Evolutionary conservation across 2,113 vertebrate species (phyloP).

Genomic region (Nesogale talazaci): DNA sequence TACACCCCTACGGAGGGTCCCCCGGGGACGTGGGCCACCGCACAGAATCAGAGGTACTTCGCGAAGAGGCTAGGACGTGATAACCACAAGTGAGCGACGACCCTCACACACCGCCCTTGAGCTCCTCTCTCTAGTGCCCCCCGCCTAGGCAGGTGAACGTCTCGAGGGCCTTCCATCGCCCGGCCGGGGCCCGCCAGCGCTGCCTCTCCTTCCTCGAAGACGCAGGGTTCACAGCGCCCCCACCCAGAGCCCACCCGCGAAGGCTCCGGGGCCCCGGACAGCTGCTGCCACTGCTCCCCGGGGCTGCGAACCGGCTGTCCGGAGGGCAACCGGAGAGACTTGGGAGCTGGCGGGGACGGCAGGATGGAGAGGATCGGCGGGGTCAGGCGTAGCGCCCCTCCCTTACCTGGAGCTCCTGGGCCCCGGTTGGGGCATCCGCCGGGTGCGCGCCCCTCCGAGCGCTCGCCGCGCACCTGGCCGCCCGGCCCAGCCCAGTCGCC

Average conservation of each 20-base stretch:
- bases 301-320: not conserved
- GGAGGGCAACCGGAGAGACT: too few relatives aligned
- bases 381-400: not conserved
- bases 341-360: not conserved
- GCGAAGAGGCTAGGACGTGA: not conserved
- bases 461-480: constrained; percentile 70
- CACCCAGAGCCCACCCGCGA: not conserved
- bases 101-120: not conserved
- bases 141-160: not conserved
- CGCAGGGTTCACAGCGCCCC: not conserved
- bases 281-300: constrained; percentile 21
- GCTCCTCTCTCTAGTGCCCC: not conserved
- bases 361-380: not conserved
- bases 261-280: not conserved
- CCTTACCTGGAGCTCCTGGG: constrained; percentile 70
- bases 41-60: not conserved
- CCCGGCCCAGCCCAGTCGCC: constrained; percentile 20
- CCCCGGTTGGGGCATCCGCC: constrained; percentile 66
- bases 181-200: not conserved
- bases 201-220: not conserved
- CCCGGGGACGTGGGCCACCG: not conserved
- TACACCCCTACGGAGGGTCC: not conserved
- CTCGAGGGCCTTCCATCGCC: not conserved
- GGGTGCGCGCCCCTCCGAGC: constrained; percentile 43
- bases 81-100: not conserved